Evolutionary conservation across 2,888 invertebrate species (phyloP), one percentile per base, ranked within the genome.

Genomic region (Heliconius charithonia): DNA sequence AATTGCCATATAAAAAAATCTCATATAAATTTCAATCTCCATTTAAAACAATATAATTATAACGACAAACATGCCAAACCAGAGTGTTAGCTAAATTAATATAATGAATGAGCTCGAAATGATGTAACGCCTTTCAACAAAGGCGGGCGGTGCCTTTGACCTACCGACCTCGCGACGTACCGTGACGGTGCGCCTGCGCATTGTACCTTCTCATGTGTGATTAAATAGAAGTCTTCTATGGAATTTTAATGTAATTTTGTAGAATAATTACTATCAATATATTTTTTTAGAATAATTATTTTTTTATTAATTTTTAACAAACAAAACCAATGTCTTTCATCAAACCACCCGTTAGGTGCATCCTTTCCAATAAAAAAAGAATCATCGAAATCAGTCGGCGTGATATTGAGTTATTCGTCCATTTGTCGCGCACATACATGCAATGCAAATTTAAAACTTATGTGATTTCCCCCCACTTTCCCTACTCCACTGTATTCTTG

Each of bases 101-200:
- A 63, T 63, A 63, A 41, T 74, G 63, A 63, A 75, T 56, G 66
- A 29, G 32, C 66, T 37, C 67, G n/a, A 63, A 63, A 45, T 71
- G 51, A 65, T 65, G 71, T 76, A 65, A 76, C 74, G 41, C 74
- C 59, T 73, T 22, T 41, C 56, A 70, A 81, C 81, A 80, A 78
- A 76, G 74, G 69, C 56, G 75, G 81, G 76, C 75, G 78, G 76
- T 78, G 79, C 76, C 81, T 81, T 80, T 81, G 81, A 81, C 79
- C 81, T 80, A 76, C n/a, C 79, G 75, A 77, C 81, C 79, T 76
- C 76, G 79, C 79, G 41, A 45, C 78, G 76, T 65, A 80, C 74
- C 81, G 80, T 80, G 81, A 81, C 81, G 75, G 59, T 73, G 79
- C 75, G 79, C 77, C 79, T 37, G 81, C 75, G 76, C 78, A 77